Evolutionary conservation across 2,113 vertebrate species (phyloP), one percentile per base, ranked within the genome.

Genomic region (Ondatra zibethicus): DNA sequence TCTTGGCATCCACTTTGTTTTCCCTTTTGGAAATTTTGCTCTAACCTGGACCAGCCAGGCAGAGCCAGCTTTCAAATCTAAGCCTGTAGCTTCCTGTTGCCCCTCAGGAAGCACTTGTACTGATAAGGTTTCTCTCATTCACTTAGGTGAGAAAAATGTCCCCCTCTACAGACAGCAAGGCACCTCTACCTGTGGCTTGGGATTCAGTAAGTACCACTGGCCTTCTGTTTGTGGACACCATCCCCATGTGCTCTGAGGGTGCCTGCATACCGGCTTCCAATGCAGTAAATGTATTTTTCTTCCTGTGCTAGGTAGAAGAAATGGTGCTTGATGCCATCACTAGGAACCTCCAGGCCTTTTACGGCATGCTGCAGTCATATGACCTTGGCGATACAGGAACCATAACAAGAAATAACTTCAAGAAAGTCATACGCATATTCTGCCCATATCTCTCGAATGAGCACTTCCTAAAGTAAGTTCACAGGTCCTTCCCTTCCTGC

Each of bases 391-490:
- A 39, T 68, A 96, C 95, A 0, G 98, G 97, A 23, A 84, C 19
- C 7, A 47, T 98, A 39, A 92, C 65, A 36, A 96, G 55, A 94
- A 98, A 94, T 81, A 96, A 98, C 45, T 97, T 99, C 92, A 98
- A 96, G 93, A 97, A 97, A 95, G 31, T 98, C 66, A 84, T 98
- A 55, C 97, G 92, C 4, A 42, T 92, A 0, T 98, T 93, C 80
- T 98, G 98, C 76, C 95, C 97, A 0, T 96, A 96, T 82, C 93
- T 99, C 87, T 97, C 98, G 7, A 96, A 98, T 7, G 92, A 98
- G 25, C 96, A 98, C 3, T 96, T 98, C 87, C 82, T 95, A 21
- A 98, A 97, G 98, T 99, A 98, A 98, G 98, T n/a, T 63, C 52
- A 72, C 72, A 52, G 45, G 45, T 50, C 42, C 21, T 70, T 36